Evolutionary conservation across 2,797 vertebrate genomes (phyloP).

Genomic region (Buphagus erythrorhynchus): DNA sequence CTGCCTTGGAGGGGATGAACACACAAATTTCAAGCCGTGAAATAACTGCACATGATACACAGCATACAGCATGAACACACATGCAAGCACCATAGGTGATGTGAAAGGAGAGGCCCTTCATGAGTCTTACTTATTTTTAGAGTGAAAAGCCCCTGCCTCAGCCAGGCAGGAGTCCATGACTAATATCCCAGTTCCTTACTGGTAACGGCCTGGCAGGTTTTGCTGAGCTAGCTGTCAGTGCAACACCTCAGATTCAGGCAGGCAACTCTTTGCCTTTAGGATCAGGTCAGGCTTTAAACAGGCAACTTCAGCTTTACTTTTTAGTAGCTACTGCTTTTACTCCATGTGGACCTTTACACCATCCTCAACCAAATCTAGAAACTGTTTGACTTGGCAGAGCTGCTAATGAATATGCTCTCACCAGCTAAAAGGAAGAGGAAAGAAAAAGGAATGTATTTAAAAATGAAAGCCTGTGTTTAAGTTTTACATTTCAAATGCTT

Average conservation of each 20-base stretch:
- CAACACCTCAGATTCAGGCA: background rate
- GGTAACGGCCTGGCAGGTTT: background rate
- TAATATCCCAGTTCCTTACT: background rate
- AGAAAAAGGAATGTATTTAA: background rate
- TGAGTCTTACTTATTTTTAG: background rate
- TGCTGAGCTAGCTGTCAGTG: rapidly evolving
- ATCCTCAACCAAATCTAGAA: background rate
- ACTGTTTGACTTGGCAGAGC: background rate
- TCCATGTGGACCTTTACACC: background rate
- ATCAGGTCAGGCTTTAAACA: background rate
- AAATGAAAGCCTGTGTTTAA: background rate
- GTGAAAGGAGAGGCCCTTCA: background rate
- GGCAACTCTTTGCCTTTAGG: background rate
- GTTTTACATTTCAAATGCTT: background rate
- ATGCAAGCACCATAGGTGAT: background rate
- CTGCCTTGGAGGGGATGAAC: background rate
- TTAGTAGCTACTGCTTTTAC: background rate
- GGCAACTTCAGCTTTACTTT: background rate
- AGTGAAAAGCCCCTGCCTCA: background rate
- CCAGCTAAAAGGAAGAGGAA: background rate
- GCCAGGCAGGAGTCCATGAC: background rate
- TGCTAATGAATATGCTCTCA: background rate
- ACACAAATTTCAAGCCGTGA: background rate
- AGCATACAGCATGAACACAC: background rate
- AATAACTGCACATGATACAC: background rate